These are phyloP conservation scores for Altica lythri DNA, from an alignment of 2,888 invertebrate species.

Conservation along the genomic window DNA sequence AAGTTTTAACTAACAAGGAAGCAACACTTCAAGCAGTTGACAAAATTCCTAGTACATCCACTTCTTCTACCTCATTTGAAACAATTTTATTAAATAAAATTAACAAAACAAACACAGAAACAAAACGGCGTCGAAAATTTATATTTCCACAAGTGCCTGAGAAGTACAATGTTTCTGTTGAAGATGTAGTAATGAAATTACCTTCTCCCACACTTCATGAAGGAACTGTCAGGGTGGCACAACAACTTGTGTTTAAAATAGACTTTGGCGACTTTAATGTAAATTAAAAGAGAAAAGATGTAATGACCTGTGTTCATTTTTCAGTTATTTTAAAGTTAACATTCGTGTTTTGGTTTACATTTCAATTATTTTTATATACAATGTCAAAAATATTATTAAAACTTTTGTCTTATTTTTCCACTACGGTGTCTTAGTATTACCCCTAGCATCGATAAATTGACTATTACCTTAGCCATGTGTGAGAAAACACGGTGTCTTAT, in stretches of 20 bases:
- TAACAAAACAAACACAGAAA: neutral
- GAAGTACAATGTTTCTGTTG: slow-evolving; percentile 5
- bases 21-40: neutral
- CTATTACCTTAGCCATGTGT: neutral
- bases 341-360: neutral
- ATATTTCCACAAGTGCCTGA: slow-evolving; percentile 5
- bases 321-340: neutral
- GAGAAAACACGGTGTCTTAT: neutral
- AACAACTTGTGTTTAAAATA: neutral
- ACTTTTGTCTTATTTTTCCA: neutral
- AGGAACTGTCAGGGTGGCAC: slow-evolving; percentile 3
- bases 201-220: slow-evolving; percentile 15
- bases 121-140: neutral
- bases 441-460: neutral
- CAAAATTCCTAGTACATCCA: neutral
- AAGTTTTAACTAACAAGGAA: neutral
- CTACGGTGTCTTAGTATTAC: neutral
- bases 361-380: neutral
- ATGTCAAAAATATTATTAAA: neutral
- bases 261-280: neutral
- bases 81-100: neutral
- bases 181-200: slow-evolving; percentile 23
- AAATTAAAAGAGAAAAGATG: neutral
- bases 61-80: neutral
- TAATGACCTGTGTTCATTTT: neutral